Evolutionary conservation across 2,113 vertebrate genomes (phyloP).

Genomic region (Bubalus kerabau): DNA sequence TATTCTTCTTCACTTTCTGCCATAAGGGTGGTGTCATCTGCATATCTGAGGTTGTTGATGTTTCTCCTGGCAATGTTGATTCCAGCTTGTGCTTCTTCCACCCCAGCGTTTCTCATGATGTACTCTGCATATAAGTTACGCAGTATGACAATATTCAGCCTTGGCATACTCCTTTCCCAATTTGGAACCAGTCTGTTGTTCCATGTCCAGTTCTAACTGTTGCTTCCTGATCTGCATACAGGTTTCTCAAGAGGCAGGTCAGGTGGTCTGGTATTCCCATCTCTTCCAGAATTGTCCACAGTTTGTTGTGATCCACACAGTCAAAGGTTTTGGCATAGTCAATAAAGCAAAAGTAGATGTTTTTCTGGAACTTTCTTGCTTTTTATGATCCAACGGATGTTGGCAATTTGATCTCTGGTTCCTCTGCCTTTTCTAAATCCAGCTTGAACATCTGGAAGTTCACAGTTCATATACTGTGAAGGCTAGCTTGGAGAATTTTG

Average conservation of each 20-base stretch:
- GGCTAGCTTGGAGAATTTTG: too few species aligned
- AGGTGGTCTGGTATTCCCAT: background rate
- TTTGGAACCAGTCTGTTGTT: background rate
- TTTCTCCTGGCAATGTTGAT: background rate
- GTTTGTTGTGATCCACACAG: background rate
- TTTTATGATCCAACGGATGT: background rate
- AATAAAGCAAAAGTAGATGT: background rate
- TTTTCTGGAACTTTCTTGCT: background rate
- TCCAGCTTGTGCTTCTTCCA: background rate
- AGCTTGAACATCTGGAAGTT: background rate
- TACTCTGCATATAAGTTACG: background rate
- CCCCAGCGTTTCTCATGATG: background rate
- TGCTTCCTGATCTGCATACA: background rate
- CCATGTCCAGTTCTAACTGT: background rate
- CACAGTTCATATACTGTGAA: too few species aligned
- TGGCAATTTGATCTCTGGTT: background rate
- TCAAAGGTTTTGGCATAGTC: background rate
- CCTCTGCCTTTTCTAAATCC: background rate
- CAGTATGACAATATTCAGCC: background rate
- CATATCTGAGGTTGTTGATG: background rate
- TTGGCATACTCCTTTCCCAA: background rate
- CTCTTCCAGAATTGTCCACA: background rate
- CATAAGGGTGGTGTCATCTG: background rate
- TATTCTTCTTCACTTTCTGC: background rate
- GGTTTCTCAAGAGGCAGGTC: background rate